Percentiles rank a stretch among this genome's conserved stretches.
phyloP scores from a whole-genome alignment of 2,113 vertebrate genomes.

The Megaceryle maxima region DNA sequence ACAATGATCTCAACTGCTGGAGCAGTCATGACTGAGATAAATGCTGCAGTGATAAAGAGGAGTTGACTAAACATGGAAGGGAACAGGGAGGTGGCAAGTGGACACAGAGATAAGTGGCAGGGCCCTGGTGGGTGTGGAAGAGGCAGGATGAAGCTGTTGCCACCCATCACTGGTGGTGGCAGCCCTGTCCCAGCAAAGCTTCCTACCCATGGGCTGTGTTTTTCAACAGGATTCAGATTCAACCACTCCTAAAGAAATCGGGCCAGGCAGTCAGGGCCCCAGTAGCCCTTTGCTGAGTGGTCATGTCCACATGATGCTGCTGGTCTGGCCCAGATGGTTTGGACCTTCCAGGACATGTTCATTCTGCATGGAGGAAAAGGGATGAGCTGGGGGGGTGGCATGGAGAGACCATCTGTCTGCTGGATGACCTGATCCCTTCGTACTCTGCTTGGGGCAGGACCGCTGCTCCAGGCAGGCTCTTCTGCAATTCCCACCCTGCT shows the following conservation, averaged over 20 bases:
- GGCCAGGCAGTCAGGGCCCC: not conserved
- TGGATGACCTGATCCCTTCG: not conserved
- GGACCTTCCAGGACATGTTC: not conserved
- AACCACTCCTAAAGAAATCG: not conserved
- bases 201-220: not conserved
- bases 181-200: not conserved
- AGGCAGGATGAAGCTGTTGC: not conserved
- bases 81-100: not conserved
- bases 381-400: not conserved
- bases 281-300: rapidly evolving
- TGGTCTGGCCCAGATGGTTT: not conserved
- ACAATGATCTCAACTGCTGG: not conserved
- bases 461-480: not conserved
- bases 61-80: not conserved
- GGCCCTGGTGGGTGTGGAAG: not conserved
- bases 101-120: not conserved
- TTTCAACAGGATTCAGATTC: rapidly evolving
- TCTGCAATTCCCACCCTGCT: not conserved
- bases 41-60: not conserved
- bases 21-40: not conserved
- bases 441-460: not conserved
- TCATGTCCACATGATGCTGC: not conserved
- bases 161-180: rapidly evolving
- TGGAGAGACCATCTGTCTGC: not conserved
- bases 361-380: not conserved